Base-by-base conservation (phyloP, 2,888 invertebrate genomes). In the Synanthedon andrenaeformis region DNA sequence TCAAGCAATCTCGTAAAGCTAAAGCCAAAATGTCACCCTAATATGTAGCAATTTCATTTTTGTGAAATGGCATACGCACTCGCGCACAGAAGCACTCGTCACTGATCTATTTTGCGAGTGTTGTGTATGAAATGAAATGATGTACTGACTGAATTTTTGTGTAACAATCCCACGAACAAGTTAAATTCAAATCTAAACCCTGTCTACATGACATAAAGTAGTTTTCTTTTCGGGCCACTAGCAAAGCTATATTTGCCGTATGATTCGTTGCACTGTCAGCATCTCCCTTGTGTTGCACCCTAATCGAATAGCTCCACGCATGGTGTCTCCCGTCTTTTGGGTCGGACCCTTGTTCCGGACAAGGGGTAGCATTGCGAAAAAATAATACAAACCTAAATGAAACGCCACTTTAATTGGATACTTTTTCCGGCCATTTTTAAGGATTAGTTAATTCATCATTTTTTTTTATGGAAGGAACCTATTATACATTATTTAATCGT, bases 71-170 rank as follows among this genome's bases (percentile, higher is more conserved):
- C 75, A 67, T 63, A 69, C 68, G 65, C 69, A 66, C 62, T 59
- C 63, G 71, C 69, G 72, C 66, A 62, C 62, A 64, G 65, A 58
- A 68, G 74, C 72, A 72, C 76, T 80, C 83, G 84, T 80, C 84
- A 84, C 77, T 78, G 81, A 84, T 85, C 80, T 79, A 84, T 83
- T 82, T 81, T 74, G 77, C 70, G 77, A 80, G 82, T 79, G 80
- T 84, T 79, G 80, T 79, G 80, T 81, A 82, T 82, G 81, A 83
- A 84, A 86, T 83, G 79, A 79, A 81, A 85, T 84, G 80, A 81
- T 79, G 75, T 75, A 74, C 76, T 66, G 66, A 63, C 62, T 72
- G 65, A 67, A 63, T 60, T 55, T 62, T 58, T 54, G 49, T 12
- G 19, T 45, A 13, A 45, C 14, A 45, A 13, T 45, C 14, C 5